Base-by-base conservation (phyloP, 2,888 invertebrate species). In the Tetragonula carbonaria region DNA sequence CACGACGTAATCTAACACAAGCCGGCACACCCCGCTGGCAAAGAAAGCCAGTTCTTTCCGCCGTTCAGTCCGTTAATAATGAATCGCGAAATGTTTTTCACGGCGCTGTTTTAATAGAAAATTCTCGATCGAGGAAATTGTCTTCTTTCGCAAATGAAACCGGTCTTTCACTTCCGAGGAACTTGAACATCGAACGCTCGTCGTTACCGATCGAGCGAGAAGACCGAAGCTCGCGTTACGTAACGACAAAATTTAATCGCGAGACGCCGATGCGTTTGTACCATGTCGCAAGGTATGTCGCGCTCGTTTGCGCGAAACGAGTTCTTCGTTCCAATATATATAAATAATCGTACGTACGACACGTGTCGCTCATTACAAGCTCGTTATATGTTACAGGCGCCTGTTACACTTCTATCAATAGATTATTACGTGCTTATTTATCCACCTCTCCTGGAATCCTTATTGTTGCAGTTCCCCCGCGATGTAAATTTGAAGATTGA, bases 1-100 rank as follows among this genome's bases (percentile, higher is more conserved):
- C 45, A 45, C 45, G 45, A 45, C 57, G 14, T 57, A 70, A 74
- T 65, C 80, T 65, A 70, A 74, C 57, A 80, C 71, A 68, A 45
- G 11, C 38, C 75, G 63, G 59, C 14, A 33, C 14, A n/a, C 21
- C 16, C 16, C 38, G 45, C 50, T 14, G 23, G 23, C 53, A 55
- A 67, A 57, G 55, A 74, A 66, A 74, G 50, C 23, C 28, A 23
- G 77, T 55, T 63, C 8, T 28, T 62, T 28, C 62, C 55, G 11
- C 55, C 65, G 23, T 23, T 23, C 23, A 18, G 45, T 38, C 50
- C 18, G 18, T 51, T 38, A 33, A 59, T 66, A 77, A 38, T 23
- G 59, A 63, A 55, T 50, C 62, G 33, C 23, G 55, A 28, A 28
- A 28, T 62, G 66, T 62, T 63, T 2, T 63, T 18, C 18, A 6